Base-by-base conservation (phyloP, 1,140 invertebrate genomes). In the Lepidurus packardi region DNA sequence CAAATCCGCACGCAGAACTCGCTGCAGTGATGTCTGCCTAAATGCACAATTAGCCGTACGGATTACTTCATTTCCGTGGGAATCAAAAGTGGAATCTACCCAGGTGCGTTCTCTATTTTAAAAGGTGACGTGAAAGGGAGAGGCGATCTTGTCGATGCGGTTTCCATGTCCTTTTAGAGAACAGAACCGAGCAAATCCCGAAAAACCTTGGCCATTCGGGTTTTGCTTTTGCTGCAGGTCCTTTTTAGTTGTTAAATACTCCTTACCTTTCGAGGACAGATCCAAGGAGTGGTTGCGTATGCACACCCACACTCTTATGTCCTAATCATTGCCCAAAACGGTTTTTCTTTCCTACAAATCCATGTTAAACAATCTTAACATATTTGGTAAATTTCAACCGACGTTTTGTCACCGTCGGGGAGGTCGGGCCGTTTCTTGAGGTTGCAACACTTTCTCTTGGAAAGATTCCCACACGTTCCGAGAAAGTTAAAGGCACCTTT, bases 111-210 rank as follows among this genome's bases (percentile, higher is more conserved):
- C 21, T 65, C 53, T 4, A 65, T 65, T 65, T 21, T 65, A 7
- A 65, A 13, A 65, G 53, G 53, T 65, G 53, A 65, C 53, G 53
- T 65, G 21, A 65, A 65, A 65, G 53, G 53, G 53, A 65, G 53
- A 65, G 53, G 53, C 53, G 21, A 65, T n/a, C 21, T 21, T n/a
- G 16, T 65, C 16, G 16, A 16, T 13, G 16, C 21, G 16, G 21
- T n/a, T 65, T 65, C 53, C 53, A 65, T 65, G 53, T n/a, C 53
- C 53, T 65, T 65, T 65, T 65, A n/a, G 16, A 65, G 53, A 9
- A 7, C 53, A 5, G 53, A 21, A 65, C n/a, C n/a, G n/a, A n/a
- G n/a, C 53, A 1, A 0, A 9, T 13, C 16, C 16, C 16, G 53
- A 65, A 21, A 65, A 65, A 65, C 53, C 53, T 65, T 65, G 53